Evolutionary conservation across 2,797 vertebrate genomes (phyloP).

Genomic region (Chromobotia macracanthus): DNA sequence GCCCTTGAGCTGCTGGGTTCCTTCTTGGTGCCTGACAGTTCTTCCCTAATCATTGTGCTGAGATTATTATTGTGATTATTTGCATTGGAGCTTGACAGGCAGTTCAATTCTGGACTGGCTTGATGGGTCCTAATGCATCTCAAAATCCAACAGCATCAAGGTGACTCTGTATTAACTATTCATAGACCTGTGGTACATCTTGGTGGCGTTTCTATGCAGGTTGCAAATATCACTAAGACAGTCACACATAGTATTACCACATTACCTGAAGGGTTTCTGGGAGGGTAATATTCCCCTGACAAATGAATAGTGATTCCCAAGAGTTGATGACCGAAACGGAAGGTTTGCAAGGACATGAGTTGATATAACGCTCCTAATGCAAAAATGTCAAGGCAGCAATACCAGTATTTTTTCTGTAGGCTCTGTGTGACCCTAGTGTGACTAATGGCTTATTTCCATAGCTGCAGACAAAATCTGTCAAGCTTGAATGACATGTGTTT

Average conservation of each 20-base stretch:
- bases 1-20: constrained; percentile 47
- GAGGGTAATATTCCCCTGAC: constrained; percentile 5
- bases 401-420: constrained; percentile 29
- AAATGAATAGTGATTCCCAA: constrained; percentile 26
- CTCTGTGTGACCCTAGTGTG: constrained; percentile 24
- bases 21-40: constrained; percentile 36
- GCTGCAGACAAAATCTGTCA: constrained; percentile 44
- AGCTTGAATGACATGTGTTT: constrained; percentile 32
- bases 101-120: constrained; percentile 18
- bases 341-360: constrained; percentile 26
- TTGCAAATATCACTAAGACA: background rate
- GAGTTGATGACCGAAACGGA: constrained; percentile 16
- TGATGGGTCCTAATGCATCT: constrained; percentile 3
- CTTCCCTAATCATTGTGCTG: constrained; percentile 32
- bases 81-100: constrained; percentile 43
- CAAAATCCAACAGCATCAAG: constrained; percentile 33
- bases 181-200: too few relatives aligned
- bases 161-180: constrained; percentile 2
- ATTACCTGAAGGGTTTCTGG: constrained; percentile 22
- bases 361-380: constrained; percentile 28
- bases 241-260: background rate
- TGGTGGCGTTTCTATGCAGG: background rate
- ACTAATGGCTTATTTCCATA: constrained; percentile 44
- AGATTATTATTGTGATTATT: constrained; percentile 47
- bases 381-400: constrained; percentile 26